Percentiles rank a stretch among this genome's conserved stretches.
phyloP scores from a whole-genome alignment of 2,888 invertebrate genomes.

The Hecatera dysodea region DNA sequence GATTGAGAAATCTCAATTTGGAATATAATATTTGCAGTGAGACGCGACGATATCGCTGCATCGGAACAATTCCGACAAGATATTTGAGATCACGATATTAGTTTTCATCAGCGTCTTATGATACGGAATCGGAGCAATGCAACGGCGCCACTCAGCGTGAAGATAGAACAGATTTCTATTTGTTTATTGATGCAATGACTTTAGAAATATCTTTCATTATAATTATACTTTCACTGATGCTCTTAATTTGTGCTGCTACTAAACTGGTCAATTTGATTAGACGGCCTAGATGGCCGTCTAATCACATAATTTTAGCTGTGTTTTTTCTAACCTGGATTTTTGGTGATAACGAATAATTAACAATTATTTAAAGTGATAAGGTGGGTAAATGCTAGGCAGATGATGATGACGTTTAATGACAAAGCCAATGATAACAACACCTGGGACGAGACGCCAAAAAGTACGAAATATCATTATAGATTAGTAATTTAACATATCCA shows the following conservation, averaged over 20 bases:
- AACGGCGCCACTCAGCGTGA: conserved; percentile 72
- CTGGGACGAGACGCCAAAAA: no score
- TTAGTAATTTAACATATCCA: no score
- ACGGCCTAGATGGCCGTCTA: neutral
- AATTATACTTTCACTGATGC: conserved; percentile 73
- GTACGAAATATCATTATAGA: no score
- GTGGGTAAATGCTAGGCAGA: no score
- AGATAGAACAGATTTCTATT: conserved; percentile 83
- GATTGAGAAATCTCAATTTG: conserved; percentile 65
- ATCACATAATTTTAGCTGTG: neutral
- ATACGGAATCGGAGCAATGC: conserved; percentile 76
- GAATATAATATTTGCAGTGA: conserved; percentile 55
- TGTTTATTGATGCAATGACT: conserved; percentile 77
- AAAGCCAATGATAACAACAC: no score
- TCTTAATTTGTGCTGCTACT: conserved; percentile 66
- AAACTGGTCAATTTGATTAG: conserved; percentile 24
- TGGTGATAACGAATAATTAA: no score
- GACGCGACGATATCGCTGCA: conserved; percentile 56
- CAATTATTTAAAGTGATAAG: no score
- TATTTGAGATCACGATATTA: conserved; percentile 83
- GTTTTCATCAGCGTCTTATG: conserved; percentile 77
- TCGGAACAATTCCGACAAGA: conserved; percentile 69
- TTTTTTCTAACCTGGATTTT: no score
- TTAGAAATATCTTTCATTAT: conserved; percentile 79
- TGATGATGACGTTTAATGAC: no score